Base-by-base conservation (phyloP, 2,113 vertebrate species). In the Argyrosomus japonicus region DNA sequence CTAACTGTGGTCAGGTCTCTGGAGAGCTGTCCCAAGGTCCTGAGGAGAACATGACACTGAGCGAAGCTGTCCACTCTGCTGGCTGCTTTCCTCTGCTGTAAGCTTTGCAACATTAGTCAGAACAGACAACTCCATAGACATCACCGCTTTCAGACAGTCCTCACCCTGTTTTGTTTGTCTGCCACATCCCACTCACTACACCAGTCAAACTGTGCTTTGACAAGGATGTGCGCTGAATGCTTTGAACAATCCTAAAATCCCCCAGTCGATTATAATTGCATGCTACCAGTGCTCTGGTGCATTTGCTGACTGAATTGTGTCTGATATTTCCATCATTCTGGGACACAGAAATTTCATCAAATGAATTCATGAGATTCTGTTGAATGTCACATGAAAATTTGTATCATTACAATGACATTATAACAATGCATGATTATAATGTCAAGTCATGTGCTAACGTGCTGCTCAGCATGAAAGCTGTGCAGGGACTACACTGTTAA, bases 131-230 rank as follows among this genome's bases (percentile, higher is more conserved):
- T 86, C 40, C 60, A 58, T 69, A 78, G 68, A 76, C 78, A 79
- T 87, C 82, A 23, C 51, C 4, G 47, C 81, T 65, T 75, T 83
- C 82, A 87, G 40, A 86, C 73, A 77, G 72, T 75, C 82, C 65
- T 90, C 85, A 71, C 43, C 77, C 83, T 77, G 75, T 72, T 77
- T 88, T 90, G 81, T 91, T 87, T 77, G 85, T 90, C 87, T 91
- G 85, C 75, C 89, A 80, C 88, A 79, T 90, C 89, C 82, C 87
- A 81, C 87, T 86, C 80, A 72, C 75, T 53, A 71, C 23, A 77
- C 58, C 62, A 81, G 80, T 86, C 77, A 83, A 86, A 84, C 63
- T 57, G 15, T 70, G 74, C 81, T 91, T 72, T 89, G 89, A 92
- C 82, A 91, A 29, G 81, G 6, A 75, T 75, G 75, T 45, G 58